phyloP scores from a whole-genome alignment of 92 coral and sea anemone species.

The Parazoanthus swiftii region DNA sequence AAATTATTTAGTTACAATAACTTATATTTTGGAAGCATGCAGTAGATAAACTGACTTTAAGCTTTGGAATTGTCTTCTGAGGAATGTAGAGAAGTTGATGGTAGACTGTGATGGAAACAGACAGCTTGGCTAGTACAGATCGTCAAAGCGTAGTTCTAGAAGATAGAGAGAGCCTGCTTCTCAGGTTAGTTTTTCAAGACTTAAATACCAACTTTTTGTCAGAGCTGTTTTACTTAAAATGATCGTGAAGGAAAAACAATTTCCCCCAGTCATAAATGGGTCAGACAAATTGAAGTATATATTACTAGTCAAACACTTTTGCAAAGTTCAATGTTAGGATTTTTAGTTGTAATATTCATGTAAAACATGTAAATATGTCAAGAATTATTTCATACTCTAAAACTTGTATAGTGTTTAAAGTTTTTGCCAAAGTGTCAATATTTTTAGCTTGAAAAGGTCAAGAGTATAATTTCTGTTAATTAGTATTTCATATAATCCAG shows the following conservation, averaged over 20 bases:
- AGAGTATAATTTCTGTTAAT: not conserved
- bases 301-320: not conserved
- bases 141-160: conserved; percentile 3
- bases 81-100: conserved; percentile 7
- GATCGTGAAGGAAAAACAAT: not conserved
- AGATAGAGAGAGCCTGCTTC: conserved; percentile 6
- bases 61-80: conserved; percentile 7
- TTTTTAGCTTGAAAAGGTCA: not conserved
- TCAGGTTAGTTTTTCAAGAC: conserved; percentile 10
- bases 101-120: conserved; percentile 11
- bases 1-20: not conserved
- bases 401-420: not conserved
- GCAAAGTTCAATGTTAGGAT: not conserved
- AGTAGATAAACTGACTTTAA: conserved; percentile 15
- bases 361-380: not conserved
- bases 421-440: not conserved
- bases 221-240: not conserved
- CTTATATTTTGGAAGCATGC: not conserved
- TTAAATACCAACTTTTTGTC: too few species aligned
- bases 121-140: conserved; percentile 37
- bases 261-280: not conserved
- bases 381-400: not conserved
- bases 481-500: too few species aligned
- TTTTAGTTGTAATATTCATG: not conserved
- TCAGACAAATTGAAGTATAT: not conserved